Conservation (phyloP, 2,797 vertebrate species). For the Cyclopterus lumpus region DNA sequence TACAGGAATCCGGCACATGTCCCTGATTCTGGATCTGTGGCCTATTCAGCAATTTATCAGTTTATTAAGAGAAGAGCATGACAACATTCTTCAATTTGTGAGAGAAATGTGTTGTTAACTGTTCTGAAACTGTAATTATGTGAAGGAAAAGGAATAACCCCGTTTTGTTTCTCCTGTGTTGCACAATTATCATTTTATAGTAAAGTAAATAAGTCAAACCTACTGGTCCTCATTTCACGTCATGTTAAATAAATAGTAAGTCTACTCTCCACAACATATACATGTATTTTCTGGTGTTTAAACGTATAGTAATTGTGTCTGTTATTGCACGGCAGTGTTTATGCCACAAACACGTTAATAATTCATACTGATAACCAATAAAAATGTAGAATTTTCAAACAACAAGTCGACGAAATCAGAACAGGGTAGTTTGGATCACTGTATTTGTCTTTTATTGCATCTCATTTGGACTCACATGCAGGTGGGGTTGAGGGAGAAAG, state of each 20-base stretch:
- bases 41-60: background rate
- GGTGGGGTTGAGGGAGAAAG: conserved; percentile 73
- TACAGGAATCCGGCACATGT: background rate
- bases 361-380: conserved; percentile 13
- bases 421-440: conserved; percentile 84
- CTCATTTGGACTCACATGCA: conserved; percentile 98
- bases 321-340: background rate
- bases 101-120: background rate
- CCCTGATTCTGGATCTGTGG: background rate
- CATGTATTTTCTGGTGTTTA: background rate
- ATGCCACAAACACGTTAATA: conserved; percentile 4
- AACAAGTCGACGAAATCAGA: background rate
- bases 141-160: background rate
- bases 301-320: background rate
- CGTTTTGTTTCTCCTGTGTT: background rate
- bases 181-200: background rate
- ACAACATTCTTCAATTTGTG: background rate
- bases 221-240: conserved; percentile 1
- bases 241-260: background rate
- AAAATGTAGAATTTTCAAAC: background rate
- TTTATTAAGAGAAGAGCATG: background rate
- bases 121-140: conserved; percentile 12
- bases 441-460: conserved; percentile 96
- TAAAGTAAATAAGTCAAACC: background rate
- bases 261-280: background rate